Base-by-base conservation (phyloP, 1,140 invertebrate genomes). In the Spodoptera frugiperda region DNA sequence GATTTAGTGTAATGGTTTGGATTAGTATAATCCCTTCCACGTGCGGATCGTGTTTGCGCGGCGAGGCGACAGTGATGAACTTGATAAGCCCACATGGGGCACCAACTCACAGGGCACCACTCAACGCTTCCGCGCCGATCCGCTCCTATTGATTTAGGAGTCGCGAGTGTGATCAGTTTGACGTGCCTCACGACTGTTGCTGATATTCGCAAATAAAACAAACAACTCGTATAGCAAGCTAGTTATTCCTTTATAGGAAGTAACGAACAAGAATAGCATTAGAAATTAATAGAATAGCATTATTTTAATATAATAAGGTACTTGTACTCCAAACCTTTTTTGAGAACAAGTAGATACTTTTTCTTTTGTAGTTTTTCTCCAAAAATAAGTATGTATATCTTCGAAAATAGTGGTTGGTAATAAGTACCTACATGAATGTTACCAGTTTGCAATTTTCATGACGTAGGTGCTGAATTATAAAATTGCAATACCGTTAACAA, bases 71-170 rank as follows among this genome's bases (percentile, higher is more conserved):
- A 74, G 30, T 74, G 77, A 74, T 78, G 77, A 57, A 78, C 61
- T 59, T 51, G 70, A 49, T 72, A 78, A 72, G 57, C 68, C 57
- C 59, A 53, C 39, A 78, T 61, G 59, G 39, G 25, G 49, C 51
- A 55, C 12, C 33, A 55, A 15, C 44, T 48, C 44, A 21, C 17
- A 3, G 57, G 57, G 54, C 17, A 68, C 46, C 25, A 30, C 46
- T 71, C 25, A 46, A 48, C 63, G 74, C 73, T 74, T 75, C 76
- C 77, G 76, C 77, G 44, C 59, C 59, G 65, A 65, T 78, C 39
- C 51, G 48, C 73, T 78, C 30, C 74, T 70, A 77, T 78, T 80
- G 63, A 80, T 77, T 80, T 78, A 80, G 48, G 39, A 71, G 68
- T 30, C 68, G 68, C 68, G 17, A 55, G 75, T 73, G 49, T 59